phyloP scores from a whole-genome alignment of 2,888 invertebrate genomes.

The Calliphora vomitoria region DNA sequence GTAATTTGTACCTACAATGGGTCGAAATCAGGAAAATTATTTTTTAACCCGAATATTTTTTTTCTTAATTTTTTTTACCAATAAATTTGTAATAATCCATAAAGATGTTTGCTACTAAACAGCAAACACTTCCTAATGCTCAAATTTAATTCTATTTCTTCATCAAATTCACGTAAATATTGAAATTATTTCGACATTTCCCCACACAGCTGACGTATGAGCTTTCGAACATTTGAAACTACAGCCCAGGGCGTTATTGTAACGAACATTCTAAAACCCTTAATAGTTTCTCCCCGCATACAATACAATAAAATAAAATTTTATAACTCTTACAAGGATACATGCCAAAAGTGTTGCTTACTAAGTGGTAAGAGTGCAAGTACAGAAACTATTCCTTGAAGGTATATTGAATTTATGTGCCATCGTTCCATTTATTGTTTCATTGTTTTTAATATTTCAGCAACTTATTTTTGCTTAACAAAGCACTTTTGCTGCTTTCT shows the following conservation, averaged over 20 bases:
- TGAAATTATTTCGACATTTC: neutral
- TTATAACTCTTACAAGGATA: neutral
- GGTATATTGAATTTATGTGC: constrained; percentile 35
- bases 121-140: neutral
- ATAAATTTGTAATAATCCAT: too few relatives aligned
- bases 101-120: too few relatives aligned
- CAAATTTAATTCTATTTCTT: neutral
- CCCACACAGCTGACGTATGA: neutral
- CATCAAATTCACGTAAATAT: constrained; percentile 9
- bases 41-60: too few relatives aligned
- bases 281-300: neutral
- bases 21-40: too few relatives aligned
- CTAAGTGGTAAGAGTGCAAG: neutral
- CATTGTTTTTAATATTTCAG: neutral
- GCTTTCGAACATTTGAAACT: constrained; percentile 11
- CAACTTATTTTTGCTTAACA: constrained; percentile 38
- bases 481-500: constrained; percentile 25
- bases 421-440: neutral
- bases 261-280: neutral
- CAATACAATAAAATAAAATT: constrained; percentile 37
- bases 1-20: too few relatives aligned
- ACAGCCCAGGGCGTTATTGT: constrained; percentile 12
- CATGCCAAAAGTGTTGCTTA: neutral
- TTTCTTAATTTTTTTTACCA: too few relatives aligned
- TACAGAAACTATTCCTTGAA: constrained; percentile 26